Conservation (phyloP, 2,113 vertebrate genomes). For the Otocyon megalotis region DNA sequence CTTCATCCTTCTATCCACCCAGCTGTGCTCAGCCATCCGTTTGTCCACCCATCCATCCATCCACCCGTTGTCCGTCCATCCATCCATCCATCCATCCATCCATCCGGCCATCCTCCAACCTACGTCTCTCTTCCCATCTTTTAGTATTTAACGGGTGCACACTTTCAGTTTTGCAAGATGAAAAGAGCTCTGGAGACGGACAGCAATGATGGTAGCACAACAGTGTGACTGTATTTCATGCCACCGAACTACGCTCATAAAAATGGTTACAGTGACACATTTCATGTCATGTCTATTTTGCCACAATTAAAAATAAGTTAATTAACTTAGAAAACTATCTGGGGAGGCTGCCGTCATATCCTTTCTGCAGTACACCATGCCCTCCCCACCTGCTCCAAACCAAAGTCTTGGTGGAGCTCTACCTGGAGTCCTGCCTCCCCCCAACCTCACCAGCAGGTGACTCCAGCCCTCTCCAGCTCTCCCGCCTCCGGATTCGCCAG, state of each 20-base stretch:
- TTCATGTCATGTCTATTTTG: not conserved
- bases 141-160: not conserved
- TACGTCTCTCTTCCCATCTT: not conserved
- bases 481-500: not conserved
- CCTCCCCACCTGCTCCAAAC: not conserved
- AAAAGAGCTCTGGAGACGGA: not conserved
- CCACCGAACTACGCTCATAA: rapidly evolving
- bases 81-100: too few species aligned
- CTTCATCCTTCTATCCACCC: not conserved
- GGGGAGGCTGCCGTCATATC: not conserved
- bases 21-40: too few species aligned
- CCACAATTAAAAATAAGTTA: not conserved
- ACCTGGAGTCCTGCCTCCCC: rapidly evolving
- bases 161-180: not conserved
- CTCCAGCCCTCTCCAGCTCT: too few species aligned
- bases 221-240: rapidly evolving
- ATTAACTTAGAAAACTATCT: not conserved
- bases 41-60: rapidly evolving
- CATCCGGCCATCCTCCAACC: not conserved
- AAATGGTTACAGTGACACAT: not conserved
- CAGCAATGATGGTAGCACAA: rapidly evolving
- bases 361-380: not conserved
- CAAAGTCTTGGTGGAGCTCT: too few species aligned
- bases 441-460: rapidly evolving
- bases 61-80: too few species aligned